Evolutionary conservation across 1,140 invertebrate genomes (phyloP).

Genomic region (Diorhabda sublineata): DNA sequence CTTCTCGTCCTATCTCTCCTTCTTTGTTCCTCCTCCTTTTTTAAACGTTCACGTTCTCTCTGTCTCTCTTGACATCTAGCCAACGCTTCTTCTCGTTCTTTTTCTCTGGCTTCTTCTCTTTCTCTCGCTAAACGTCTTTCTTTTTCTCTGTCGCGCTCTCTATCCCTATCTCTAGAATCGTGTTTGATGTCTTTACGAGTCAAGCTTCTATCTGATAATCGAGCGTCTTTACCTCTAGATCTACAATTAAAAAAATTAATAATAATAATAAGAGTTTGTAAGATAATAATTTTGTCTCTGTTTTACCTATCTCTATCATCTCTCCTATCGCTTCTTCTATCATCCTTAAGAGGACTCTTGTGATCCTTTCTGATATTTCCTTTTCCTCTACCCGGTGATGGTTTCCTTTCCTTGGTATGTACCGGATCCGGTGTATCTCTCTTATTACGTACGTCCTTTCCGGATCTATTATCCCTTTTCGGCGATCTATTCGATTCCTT

Average conservation of each 20-base stretch:
- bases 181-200: slow-evolving; percentile 34
- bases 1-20: slow-evolving; percentile 38
- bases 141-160: slow-evolving; percentile 51
- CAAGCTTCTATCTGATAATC: slow-evolving; percentile 29
- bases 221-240: slow-evolving; percentile 26
- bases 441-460: slow-evolving; percentile 35
- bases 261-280: neutral
- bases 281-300: neutral
- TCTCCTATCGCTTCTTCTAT: slow-evolving; percentile 35
- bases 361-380: slow-evolving; percentile 31
- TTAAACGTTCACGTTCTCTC: slow-evolving; percentile 57
- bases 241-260: slow-evolving; percentile 10
- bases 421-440: slow-evolving; percentile 43
- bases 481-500: slow-evolving; percentile 39
- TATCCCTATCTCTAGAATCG: slow-evolving; percentile 41
- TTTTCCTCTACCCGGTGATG: slow-evolving; percentile 35
- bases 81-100: slow-evolving; percentile 55
- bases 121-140: slow-evolving; percentile 46
- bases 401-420: slow-evolving; percentile 41
- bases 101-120: slow-evolving; percentile 52
- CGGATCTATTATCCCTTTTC: slow-evolving; percentile 36
- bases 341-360: slow-evolving; percentile 38
- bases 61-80: slow-evolving; percentile 55
- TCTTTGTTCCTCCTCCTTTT: slow-evolving; percentile 46
- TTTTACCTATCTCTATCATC: slow-evolving; percentile 37